Evolutionary conservation across 1,140 invertebrate species (phyloP).

Genomic region (Tetragonula clypearis): DNA sequence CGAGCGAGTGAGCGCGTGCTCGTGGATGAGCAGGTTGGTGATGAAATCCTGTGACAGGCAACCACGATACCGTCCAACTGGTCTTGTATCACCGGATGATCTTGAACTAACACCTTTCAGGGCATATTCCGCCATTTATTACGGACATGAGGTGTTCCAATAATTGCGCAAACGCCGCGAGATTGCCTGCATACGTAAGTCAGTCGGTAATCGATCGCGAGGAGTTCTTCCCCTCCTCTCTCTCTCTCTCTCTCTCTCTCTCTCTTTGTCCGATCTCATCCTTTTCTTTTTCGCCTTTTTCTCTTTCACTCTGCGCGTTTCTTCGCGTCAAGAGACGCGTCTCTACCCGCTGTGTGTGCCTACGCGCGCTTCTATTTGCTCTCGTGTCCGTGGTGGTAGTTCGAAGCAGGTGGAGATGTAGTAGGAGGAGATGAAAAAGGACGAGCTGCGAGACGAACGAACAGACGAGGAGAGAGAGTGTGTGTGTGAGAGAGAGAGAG

Average conservation of each 20-base stretch:
- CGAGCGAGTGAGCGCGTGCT: too few species aligned
- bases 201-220: slow-evolving; percentile 72
- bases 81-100: slow-evolving; percentile 75
- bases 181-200: slow-evolving; percentile 77
- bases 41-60: slow-evolving; percentile 58
- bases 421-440: slow-evolving; percentile 40
- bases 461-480: not conserved
- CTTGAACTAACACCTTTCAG: slow-evolving; percentile 79
- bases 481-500: too few species aligned
- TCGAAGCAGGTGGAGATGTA: not conserved
- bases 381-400: slow-evolving; percentile 5
- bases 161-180: slow-evolving; percentile 77
- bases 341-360: slow-evolving; percentile 1
- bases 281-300: not conserved
- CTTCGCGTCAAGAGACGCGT: not conserved
- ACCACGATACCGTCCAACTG: slow-evolving; percentile 63
- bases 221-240: slow-evolving; percentile 1
- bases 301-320: not conserved
- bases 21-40: slow-evolving; percentile 47
- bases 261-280: not conserved
- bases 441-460: not conserved
- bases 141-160: slow-evolving; percentile 75
- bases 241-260: not conserved
- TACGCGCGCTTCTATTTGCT: slow-evolving; percentile 34
- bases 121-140: slow-evolving; percentile 75